A percentile compares a stretch with the other conserved stretches of the same genome.
These are phyloP conservation scores for Asbolus verrucosus DNA, from an alignment of 1,140 invertebrate species.

Conservation along the genomic window DNA sequence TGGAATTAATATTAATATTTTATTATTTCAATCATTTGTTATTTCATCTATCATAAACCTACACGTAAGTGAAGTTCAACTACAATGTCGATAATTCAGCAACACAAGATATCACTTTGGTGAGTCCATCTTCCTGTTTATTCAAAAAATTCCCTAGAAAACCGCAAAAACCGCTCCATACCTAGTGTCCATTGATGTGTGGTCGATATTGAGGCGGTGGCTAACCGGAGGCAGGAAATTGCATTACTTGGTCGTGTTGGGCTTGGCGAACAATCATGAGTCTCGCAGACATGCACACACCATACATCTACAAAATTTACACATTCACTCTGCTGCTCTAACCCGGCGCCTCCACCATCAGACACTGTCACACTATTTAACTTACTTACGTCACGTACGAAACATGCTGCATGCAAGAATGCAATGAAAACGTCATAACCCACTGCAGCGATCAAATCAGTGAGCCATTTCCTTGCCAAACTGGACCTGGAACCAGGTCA, in stretches of 20 bases:
- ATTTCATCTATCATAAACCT: too few relatives aligned
- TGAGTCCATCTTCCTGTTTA: not conserved
- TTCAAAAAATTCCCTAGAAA: constrained; percentile 35
- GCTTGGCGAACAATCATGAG: constrained; percentile 35
- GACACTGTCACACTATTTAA: constrained; percentile 24
- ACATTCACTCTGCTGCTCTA: not conserved
- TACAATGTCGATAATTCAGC: not conserved
- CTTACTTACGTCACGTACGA: constrained; percentile 29
- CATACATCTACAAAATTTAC: constrained; percentile 8
- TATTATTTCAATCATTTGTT: too few relatives aligned
- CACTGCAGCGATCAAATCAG: constrained; percentile 23
- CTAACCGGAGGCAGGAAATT: constrained; percentile 42
- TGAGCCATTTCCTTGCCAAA: constrained; percentile 23
- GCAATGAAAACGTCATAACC: constrained; percentile 31
- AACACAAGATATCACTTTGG: not conserved
- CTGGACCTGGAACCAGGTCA: constrained; percentile 13
- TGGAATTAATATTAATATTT: too few relatives aligned
- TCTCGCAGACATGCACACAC: constrained; percentile 37
- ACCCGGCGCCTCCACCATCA: constrained; percentile 19
- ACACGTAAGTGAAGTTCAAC: constrained; percentile 10
- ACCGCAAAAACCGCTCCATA: constrained; percentile 14
- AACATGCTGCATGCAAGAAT: constrained; percentile 29
- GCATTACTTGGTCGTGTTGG: constrained; percentile 43
- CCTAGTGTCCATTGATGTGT: constrained; percentile 35
- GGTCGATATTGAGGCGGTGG: constrained; percentile 46